These are phyloP conservation scores for Myxocyprinus asiaticus DNA, from an alignment of 2,113 vertebrate species.

Conservation along the genomic window DNA sequence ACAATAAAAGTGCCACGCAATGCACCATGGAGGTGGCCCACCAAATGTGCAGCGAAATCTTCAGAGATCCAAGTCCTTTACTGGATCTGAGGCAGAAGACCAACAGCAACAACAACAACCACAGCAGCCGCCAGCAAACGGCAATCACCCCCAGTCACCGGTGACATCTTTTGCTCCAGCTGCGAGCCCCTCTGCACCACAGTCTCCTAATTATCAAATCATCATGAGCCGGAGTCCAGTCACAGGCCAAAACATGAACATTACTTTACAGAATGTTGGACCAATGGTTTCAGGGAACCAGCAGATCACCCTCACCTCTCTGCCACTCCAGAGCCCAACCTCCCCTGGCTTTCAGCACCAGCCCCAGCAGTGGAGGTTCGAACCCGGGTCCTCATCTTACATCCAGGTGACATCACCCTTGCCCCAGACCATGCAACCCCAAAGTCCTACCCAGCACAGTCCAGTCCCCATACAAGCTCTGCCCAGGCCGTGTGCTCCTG, in stretches of 20 bases:
- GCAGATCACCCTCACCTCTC: constrained; percentile 85
- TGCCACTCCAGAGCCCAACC: constrained; percentile 81
- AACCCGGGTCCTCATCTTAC: constrained; percentile 84
- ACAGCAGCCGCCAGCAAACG: constrained; percentile 76
- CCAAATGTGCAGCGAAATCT: constrained; percentile 91
- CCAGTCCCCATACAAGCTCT: constrained; percentile 81
- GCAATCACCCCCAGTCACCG: constrained; percentile 86
- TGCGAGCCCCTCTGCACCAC: constrained; percentile 86
- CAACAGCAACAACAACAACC: constrained; percentile 66
- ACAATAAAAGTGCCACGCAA: constrained; percentile 78
- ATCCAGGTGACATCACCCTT: constrained; percentile 89
- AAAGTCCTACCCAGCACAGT: constrained; percentile 87
- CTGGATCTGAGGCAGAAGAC: constrained; percentile 87
- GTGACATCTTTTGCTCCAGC: constrained; percentile 86
- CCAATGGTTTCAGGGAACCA: constrained; percentile 83
- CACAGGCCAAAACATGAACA: constrained; percentile 90
- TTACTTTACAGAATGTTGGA: constrained; percentile 89
- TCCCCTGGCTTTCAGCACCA: constrained; percentile 90
- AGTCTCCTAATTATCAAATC: constrained; percentile 91
- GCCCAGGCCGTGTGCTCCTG: constrained; percentile 75
- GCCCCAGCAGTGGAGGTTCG: constrained; percentile 83
- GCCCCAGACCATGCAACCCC: constrained; percentile 85
- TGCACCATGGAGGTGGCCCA: constrained; percentile 97
- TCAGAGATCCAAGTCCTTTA: constrained; percentile 87
- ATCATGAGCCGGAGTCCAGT: constrained; percentile 90